A percentile compares a stretch with the other conserved stretches of the same genome.
Evolutionary conservation across 1,140 invertebrate genomes (phyloP).

Genomic region (Thaumatotibia leucotreta): DNA sequence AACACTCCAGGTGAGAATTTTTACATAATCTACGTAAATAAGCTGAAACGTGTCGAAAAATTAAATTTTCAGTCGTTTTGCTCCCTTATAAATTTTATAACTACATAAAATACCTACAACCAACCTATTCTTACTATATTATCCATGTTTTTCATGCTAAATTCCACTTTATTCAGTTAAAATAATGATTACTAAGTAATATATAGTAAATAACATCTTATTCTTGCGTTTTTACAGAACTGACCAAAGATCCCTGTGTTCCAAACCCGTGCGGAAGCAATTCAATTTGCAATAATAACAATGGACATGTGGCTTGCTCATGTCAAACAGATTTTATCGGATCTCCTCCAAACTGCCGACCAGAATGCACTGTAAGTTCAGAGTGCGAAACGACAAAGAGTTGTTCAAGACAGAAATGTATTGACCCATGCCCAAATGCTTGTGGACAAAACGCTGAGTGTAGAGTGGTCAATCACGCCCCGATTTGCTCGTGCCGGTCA

Average conservation of each 20-base stretch:
- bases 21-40: constrained; percentile 53
- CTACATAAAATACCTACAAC: no score
- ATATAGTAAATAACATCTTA: constrained; percentile 80
- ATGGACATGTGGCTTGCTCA: constrained; percentile 78
- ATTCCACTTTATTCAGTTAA: no score
- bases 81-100: no score
- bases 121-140: no score
- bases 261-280: constrained; percentile 86
- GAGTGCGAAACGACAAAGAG: constrained; percentile 90
- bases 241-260: constrained; percentile 77
- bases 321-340: constrained; percentile 81
- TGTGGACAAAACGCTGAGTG: constrained; percentile 87
- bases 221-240: constrained; percentile 61
- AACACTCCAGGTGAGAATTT: constrained; percentile 77
- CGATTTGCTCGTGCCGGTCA: constrained; percentile 81
- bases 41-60: no score
- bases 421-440: constrained; percentile 81
- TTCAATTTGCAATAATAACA: constrained; percentile 81
- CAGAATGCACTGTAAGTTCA: constrained; percentile 87
- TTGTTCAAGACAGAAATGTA: constrained; percentile 83
- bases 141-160: no score
- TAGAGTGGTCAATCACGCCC: constrained; percentile 85
- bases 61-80: no score
- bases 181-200: no score
- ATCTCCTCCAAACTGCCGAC: constrained; percentile 80